These are phyloP conservation scores for Podarcis cretensis DNA, from an alignment of 2,113 vertebrate genomes.

Conservation along the genomic window DNA sequence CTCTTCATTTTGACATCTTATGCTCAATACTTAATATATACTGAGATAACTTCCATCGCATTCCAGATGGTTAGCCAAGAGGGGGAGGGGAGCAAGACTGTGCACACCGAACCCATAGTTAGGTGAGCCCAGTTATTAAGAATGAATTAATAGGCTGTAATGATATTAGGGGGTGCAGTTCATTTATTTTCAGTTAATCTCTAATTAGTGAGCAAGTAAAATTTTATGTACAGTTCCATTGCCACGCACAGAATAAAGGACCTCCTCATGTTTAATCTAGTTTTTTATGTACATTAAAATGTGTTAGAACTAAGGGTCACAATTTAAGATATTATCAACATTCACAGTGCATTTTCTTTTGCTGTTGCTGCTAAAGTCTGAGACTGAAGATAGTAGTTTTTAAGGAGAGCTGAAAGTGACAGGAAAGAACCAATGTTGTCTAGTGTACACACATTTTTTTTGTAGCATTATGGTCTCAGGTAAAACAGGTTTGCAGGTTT, in stretches of 20 bases:
- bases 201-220: constrained; percentile 46
- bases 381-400: background rate
- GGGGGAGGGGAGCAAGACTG: constrained; percentile 9
- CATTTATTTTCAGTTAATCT: constrained; percentile 32
- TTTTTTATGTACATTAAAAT: constrained; percentile 19
- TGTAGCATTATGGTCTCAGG: background rate
- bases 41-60: constrained; percentile 56
- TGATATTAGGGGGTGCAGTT: constrained; percentile 19
- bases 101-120: constrained; percentile 10
- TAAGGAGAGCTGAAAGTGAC: background rate
- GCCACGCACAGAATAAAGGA: constrained; percentile 20
- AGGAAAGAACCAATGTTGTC: background rate
- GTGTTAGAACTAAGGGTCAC: constrained; percentile 1
- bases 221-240: constrained; percentile 14
- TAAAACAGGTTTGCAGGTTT: background rate
- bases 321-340: constrained; percentile 6
- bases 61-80: constrained; percentile 45
- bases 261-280: constrained; percentile 15
- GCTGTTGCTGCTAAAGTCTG: background rate
- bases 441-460: background rate
- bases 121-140: background rate
- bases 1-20: constrained; percentile 60
- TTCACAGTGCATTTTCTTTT: constrained; percentile 7
- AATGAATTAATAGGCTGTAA: constrained; percentile 28
- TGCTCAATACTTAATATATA: constrained; percentile 61